phyloP scores from a whole-genome alignment of 2,113 vertebrate species.

The Bos taurus region ARS-UCD2.0 NC_037339.1:45448501-45449000 shows the following conservation, averaged over 20 bases:
- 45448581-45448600: background rate
- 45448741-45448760: background rate
- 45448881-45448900: background rate
- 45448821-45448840: background rate
- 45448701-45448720: background rate
- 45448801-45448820: background rate
- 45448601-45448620: background rate
- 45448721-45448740: background rate
- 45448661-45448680: background rate
- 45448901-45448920: background rate
- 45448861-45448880: background rate
- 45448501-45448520: background rate
- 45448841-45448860: background rate
- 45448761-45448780: background rate
- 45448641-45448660: background rate
- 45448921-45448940: background rate
- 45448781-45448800: background rate
- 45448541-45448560: background rate
- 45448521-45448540: background rate
- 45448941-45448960: conserved; percentile 26
- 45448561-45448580: background rate
- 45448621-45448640: background rate
- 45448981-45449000: background rate
- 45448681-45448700: background rate
- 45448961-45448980: background rate